Percentiles rank a stretch among this genome's conserved stretches.
Evolutionary conservation across 2,797 vertebrate species (phyloP).

Genomic region (Chrosomus eos): DNA sequence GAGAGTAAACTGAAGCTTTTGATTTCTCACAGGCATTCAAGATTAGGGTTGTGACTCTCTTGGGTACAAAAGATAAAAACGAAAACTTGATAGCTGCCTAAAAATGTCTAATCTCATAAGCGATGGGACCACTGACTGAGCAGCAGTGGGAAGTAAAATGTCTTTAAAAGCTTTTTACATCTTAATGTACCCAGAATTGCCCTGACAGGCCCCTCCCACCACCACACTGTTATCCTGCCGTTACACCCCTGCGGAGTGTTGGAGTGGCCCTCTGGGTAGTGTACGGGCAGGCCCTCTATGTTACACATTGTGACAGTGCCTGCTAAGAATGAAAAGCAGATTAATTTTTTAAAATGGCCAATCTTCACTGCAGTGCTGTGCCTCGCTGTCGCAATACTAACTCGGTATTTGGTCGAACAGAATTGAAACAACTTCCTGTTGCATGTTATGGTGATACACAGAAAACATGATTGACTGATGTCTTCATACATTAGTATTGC

Average conservation of each 20-base stretch:
- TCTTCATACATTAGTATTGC: background rate
- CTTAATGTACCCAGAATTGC: slow-evolving; percentile 65
- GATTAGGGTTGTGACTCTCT: slow-evolving; percentile 59
- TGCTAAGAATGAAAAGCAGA: background rate
- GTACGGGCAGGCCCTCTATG: slow-evolving; percentile 58
- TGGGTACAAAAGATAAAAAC: slow-evolving; percentile 56
- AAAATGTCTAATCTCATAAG: slow-evolving; percentile 76
- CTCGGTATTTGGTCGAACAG: background rate
- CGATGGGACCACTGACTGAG: slow-evolving; percentile 61
- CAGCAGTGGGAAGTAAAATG: slow-evolving; percentile 64
- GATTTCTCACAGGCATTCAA: slow-evolving; percentile 53
- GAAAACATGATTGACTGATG: background rate
- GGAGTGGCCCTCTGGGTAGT: slow-evolving; percentile 55
- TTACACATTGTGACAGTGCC: slow-evolving; percentile 55
- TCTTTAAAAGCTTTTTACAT: slow-evolving; percentile 74
- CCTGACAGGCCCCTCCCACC: slow-evolving; percentile 67
- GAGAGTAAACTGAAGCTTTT: slow-evolving; percentile 39
- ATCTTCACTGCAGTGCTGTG: background rate
- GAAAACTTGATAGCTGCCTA: slow-evolving; percentile 65
- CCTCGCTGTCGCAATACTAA: background rate
- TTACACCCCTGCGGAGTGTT: slow-evolving; percentile 60
- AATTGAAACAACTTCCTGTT: background rate
- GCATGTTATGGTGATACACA: background rate
- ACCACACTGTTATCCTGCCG: slow-evolving; percentile 56
- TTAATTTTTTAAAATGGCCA: background rate